These are phyloP conservation scores for Hoplodrina ambigua DNA, from an alignment of 2,888 invertebrate species.

Conservation along the genomic window DNA sequence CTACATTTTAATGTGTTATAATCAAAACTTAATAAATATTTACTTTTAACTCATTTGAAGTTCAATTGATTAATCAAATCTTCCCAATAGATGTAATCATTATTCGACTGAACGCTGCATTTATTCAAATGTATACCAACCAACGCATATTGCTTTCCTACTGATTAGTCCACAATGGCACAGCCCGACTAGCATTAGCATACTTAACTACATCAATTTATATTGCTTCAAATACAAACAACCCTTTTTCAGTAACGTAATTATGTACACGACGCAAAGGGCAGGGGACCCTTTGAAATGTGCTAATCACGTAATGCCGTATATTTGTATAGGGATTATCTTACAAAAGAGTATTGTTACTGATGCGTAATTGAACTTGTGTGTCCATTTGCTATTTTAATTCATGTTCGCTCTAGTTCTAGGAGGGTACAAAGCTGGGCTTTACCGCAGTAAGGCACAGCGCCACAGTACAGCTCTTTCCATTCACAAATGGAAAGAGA, in stretches of 20 bases:
- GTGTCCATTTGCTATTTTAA: conserved; percentile 66
- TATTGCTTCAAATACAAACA: conserved; percentile 70
- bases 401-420: conserved; percentile 45
- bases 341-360: conserved; percentile 72
- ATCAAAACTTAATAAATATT: neutral
- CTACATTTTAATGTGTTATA: conserved; percentile 11
- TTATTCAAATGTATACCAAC: conserved; percentile 14
- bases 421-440: conserved; percentile 5
- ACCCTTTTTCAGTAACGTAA: conserved; percentile 57
- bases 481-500: conserved; percentile 18
- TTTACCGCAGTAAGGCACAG: too few species aligned
- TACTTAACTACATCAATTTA: conserved; percentile 63
- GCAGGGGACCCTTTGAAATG: conserved; percentile 77
- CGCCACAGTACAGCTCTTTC: too few species aligned
- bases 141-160: conserved; percentile 1
- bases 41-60: too few species aligned
- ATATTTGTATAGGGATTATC: conserved; percentile 78
- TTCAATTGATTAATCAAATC: neutral
- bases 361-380: conserved; percentile 67
- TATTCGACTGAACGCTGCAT: neutral
- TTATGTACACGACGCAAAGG: conserved; percentile 57
- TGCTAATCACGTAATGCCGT: conserved; percentile 81
- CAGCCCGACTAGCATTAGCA: conserved; percentile 33
- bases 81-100: neutral
- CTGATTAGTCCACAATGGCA: conserved; percentile 31